A percentile compares a stretch with the other conserved stretches of the same genome.
Conservation (phyloP, 2,797 vertebrate genomes). For the Atherinosoma microstoma region DNA sequence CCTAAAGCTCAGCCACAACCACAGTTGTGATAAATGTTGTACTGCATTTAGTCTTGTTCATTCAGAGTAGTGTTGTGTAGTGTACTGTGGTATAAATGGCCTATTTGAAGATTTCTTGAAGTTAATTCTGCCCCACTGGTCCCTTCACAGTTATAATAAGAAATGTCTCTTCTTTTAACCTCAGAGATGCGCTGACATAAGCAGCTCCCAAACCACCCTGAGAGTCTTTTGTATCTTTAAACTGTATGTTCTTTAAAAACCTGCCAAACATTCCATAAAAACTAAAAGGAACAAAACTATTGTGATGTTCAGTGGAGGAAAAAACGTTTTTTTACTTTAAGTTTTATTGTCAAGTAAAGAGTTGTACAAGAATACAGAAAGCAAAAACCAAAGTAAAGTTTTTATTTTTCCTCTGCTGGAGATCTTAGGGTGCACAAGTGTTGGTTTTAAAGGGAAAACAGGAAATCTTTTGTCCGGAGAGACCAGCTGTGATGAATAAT, state of each 20-base stretch:
- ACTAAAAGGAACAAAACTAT: background rate
- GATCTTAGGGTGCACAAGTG: background rate
- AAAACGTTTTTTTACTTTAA: background rate
- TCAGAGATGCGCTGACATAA: constrained; percentile 46
- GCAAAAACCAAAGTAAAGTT: background rate
- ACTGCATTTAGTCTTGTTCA: background rate
- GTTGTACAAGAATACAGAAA: background rate
- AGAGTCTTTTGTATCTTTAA: constrained; percentile 13
- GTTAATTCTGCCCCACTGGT: constrained; percentile 34
- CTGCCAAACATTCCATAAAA: constrained; percentile 15
- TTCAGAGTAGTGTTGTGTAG: constrained; percentile 13
- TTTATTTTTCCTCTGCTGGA: constrained; percentile 9
- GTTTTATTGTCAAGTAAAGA: background rate
- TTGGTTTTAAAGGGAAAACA: constrained; percentile 17
- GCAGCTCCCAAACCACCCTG: constrained; percentile 4
- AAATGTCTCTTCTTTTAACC: constrained; percentile 38
- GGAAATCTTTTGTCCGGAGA: constrained; percentile 13
- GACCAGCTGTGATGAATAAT: constrained; percentile 53
- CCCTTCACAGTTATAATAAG: constrained; percentile 29
- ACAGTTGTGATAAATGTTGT: constrained; percentile 16
- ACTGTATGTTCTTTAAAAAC: constrained; percentile 21
- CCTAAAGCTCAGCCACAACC: background rate
- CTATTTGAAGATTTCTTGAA: constrained; percentile 25
- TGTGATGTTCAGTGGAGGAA: background rate
- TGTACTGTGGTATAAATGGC: constrained; percentile 24